Evolutionary conservation across 1,140 invertebrate genomes (phyloP).

Genomic region (Anastatus disparis): DNA sequence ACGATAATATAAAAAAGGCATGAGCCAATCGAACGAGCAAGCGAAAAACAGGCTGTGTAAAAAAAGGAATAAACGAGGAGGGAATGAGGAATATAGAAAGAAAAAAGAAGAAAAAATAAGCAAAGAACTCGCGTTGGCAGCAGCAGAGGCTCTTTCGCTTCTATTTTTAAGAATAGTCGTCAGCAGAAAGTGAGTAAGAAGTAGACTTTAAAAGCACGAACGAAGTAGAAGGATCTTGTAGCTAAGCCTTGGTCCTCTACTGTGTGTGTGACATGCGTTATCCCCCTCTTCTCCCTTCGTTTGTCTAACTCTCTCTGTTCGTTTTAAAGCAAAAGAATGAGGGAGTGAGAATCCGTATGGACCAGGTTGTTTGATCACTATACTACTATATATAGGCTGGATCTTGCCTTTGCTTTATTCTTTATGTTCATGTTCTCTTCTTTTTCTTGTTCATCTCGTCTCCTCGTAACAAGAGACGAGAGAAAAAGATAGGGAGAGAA

Average conservation of each 20-base stretch:
- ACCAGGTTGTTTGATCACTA: slow-evolving; percentile 34
- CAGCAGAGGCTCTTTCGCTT: slow-evolving; percentile 6
- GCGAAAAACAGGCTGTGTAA: slow-evolving; percentile 27
- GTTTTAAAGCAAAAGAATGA: neutral
- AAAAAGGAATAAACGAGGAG: slow-evolving; percentile 37
- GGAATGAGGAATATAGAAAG: slow-evolving; percentile 5
- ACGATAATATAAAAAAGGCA: slow-evolving; percentile 23
- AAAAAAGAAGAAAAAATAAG: slow-evolving; percentile 30
- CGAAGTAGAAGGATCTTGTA: slow-evolving; percentile 33
- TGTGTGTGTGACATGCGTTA: slow-evolving; percentile 44
- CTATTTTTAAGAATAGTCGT: slow-evolving; percentile 12
- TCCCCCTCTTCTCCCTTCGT: slow-evolving; percentile 27
- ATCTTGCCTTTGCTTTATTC: too few relatives aligned
- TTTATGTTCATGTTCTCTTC: neutral
- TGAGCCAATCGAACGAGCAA: slow-evolving; percentile 16
- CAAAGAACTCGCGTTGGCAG: slow-evolving; percentile 29
- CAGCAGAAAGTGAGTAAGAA: slow-evolving; percentile 47
- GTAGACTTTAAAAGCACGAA: slow-evolving; percentile 37
- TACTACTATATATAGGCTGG: too few relatives aligned
- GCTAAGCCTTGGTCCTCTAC: slow-evolving; percentile 38
- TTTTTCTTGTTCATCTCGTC: slow-evolving; percentile 54
- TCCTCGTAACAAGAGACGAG: slow-evolving; percentile 63
- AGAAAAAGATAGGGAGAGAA: too few relatives aligned
- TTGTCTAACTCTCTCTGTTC: slow-evolving; percentile 10
- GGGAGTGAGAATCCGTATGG: neutral